phyloP scores from a whole-genome alignment of 35 echinoderm and acorn worm genomes.

The Ptychodera flava region DNA sequence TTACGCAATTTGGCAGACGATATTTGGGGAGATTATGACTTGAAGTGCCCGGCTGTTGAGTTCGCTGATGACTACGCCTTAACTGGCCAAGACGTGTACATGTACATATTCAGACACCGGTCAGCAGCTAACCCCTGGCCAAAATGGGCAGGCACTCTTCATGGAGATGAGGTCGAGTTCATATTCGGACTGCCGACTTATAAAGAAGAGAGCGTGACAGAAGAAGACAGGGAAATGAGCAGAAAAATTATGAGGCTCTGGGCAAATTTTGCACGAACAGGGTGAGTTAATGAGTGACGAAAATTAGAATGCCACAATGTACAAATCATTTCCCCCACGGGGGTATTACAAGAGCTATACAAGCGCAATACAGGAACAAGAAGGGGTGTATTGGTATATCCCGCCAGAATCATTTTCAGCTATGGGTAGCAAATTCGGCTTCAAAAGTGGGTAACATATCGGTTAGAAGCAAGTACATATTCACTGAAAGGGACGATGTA shows the following conservation, averaged over 20 bases:
- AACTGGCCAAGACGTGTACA: slow-evolving; percentile 36
- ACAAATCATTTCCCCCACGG: too few relatives aligned
- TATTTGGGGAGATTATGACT: background rate
- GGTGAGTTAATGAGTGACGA: too few relatives aligned
- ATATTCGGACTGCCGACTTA: slow-evolving; percentile 71
- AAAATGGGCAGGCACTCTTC: slow-evolving; percentile 85
- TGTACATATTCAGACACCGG: slow-evolving; percentile 65
- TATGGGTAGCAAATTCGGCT: too few relatives aligned
- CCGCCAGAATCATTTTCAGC: too few relatives aligned
- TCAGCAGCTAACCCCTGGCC: slow-evolving; percentile 59
- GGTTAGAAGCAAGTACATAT: too few relatives aligned
- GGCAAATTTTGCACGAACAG: slow-evolving; percentile 45
- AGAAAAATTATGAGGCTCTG: slow-evolving; percentile 37
- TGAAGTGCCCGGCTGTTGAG: background rate
- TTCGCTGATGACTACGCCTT: background rate
- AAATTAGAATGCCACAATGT: too few relatives aligned
- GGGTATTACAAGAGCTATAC: too few relatives aligned
- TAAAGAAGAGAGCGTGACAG: slow-evolving; percentile 6
- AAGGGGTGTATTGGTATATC: too few relatives aligned
- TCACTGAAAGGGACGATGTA: too few relatives aligned
- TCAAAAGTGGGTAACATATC: too few relatives aligned
- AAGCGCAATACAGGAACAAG: too few relatives aligned
- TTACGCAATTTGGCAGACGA: background rate
- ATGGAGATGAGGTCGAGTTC: slow-evolving; percentile 83
- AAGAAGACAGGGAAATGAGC: slow-evolving; percentile 20